These are phyloP conservation scores for Danio choprae DNA, from an alignment of 2,797 vertebrate genomes.

Conservation along the genomic window DNA sequence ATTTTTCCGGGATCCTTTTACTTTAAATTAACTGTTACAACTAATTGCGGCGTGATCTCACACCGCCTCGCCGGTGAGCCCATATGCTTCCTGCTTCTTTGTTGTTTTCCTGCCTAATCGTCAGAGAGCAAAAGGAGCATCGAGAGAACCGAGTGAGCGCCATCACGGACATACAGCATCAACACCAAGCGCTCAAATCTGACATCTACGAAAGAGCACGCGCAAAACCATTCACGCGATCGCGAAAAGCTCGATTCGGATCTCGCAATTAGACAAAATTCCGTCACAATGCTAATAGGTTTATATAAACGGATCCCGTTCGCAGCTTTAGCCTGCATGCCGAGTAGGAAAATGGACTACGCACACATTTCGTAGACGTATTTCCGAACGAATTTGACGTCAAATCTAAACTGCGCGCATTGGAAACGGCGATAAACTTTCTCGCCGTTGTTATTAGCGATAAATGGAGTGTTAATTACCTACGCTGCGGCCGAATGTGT, in stretches of 20 bases:
- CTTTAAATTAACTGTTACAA: slow-evolving; percentile 59
- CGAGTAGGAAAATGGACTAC: neutral
- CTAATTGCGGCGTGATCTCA: slow-evolving; percentile 57
- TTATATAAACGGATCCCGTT: neutral
- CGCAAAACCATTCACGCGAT: neutral
- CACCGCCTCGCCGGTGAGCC: slow-evolving; percentile 60
- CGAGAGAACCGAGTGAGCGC: slow-evolving; percentile 30
- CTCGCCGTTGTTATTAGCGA: slow-evolving; percentile 9
- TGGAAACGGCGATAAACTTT: neutral
- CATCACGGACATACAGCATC: slow-evolving; percentile 52
- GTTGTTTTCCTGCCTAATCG: slow-evolving; percentile 66
- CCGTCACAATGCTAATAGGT: neutral
- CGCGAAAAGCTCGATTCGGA: neutral
- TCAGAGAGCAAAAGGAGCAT: slow-evolving; percentile 26
- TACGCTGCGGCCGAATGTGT: slow-evolving; percentile 51
- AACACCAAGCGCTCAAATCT: neutral
- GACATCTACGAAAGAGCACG: neutral
- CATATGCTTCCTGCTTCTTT: slow-evolving; percentile 67
- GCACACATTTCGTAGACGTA: slow-evolving; percentile 24
- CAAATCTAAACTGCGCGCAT: neutral
- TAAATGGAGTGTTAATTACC: slow-evolving; percentile 49
- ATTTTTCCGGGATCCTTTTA: slow-evolving; percentile 54
- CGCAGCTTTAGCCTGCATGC: neutral
- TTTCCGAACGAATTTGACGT: slow-evolving; percentile 15
- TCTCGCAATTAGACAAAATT: neutral